Base-by-base conservation (phyloP, 1,140 invertebrate genomes). In the Triops longicaudatus region DNA sequence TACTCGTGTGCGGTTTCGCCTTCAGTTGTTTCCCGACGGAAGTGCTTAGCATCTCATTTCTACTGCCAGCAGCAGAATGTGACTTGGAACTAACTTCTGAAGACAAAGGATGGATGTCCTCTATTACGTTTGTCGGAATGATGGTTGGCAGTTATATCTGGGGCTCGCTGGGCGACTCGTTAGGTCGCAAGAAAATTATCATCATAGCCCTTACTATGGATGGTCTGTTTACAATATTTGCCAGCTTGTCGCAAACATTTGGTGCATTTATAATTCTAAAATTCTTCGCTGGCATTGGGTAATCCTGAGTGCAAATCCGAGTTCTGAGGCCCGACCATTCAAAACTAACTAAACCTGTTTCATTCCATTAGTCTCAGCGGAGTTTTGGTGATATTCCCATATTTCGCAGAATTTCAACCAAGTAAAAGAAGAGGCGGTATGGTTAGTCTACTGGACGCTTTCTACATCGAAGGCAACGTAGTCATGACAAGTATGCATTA, bases 11-110 rank as follows among this genome's bases (percentile, higher is more conserved):
- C 86, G 95, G 95, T 77, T 92, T 95, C 85, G 94, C 96, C 81
- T 85, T 95, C 94, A 72, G 95, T 93, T 83, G 94, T 97, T 87
- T 97, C 87, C 93, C 96, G 86, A 95, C 97, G 89, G 95, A 97
- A 85, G 91, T 97, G 84, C 94, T 96, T 81, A 95, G 94, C 73
- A 93, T 95, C 90, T 94, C 94, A 76, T 97, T 97, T 87, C 92
- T 97, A 82, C 85, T 98, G 73, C 95, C 95, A 50, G 93, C 93
- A 79, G 94, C 95, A 74, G 90, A 95, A 85, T 96, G 94, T 87
- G 95, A 97, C 85, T 87, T 98, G 81, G 85, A 94, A 72, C 88
- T 97, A 81, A 91, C 90, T 80, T 94, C 94, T n/a, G 87, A 90
- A 76, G 91, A 92, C 73, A 97, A 95, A 84, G 88, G 95, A 86